Base-by-base conservation (phyloP, 1,140 invertebrate genomes). In the Zaprionus taronus region DNA sequence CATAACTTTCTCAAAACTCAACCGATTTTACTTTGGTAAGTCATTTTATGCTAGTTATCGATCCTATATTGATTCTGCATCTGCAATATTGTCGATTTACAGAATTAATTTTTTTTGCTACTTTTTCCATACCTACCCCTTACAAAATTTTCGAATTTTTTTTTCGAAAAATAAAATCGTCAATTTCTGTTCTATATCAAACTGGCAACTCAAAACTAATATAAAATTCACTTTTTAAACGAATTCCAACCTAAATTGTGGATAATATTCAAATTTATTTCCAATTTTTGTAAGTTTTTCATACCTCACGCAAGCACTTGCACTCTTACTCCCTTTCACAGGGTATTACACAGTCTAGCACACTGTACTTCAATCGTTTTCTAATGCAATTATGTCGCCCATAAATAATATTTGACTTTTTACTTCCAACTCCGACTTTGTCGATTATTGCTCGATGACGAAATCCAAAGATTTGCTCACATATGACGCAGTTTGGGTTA, bases 361-460 rank as follows among this genome's bases (percentile, higher is more conserved):
- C 0, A 5, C 4, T 6, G 4, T 11, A 14, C 0, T 1, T 0
- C 4, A 49, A 12, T 9, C 12, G 20, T 24, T 51, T 51, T 11
- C 4, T 51, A 76, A 76, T 76, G 68, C 64, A 76, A 76, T 76
- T 76, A 76, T 76, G 73, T 55, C 60, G 51, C 22, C 53, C 73
- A 72, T 77, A 77, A 70, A 77, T 77, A 72, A 60, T 72, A 53
- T 66, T 77, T 61, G 53, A 60, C 69, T 69, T 65, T 58, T 51
- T 51, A 51, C 9, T 7, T 51, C 11, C 47, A 28, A 65, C 69
- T 61, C 15, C 31, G 12, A 68, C 26, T 24, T 14, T 24, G 38
- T 31, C 36, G 44, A 53, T 56, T 58, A 64, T 36, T 70, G 49
- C 26, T 36, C 24, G 62, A 65, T 77, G 69, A 77, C 69, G 74